Conservation (phyloP, 2,113 vertebrate species). For the Martes martes region DNA sequence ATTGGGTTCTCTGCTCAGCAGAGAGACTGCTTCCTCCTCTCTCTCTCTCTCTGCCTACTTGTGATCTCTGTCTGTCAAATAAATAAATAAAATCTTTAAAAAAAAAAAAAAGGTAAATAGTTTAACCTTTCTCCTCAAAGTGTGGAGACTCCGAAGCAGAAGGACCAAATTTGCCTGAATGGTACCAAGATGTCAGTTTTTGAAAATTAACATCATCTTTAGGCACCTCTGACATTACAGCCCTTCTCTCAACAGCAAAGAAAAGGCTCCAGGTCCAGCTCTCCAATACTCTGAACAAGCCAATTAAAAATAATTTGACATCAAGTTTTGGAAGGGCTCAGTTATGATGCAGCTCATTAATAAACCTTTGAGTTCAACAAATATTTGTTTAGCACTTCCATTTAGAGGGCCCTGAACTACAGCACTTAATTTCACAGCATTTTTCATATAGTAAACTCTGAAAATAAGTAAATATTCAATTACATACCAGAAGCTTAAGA, state of each 20-base stretch:
- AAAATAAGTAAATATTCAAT: conserved; percentile 17
- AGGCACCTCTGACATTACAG: not conserved
- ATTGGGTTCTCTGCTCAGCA: too few relatives aligned
- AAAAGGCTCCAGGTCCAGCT: not conserved
- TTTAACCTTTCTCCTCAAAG: not conserved
- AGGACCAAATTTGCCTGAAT: not conserved
- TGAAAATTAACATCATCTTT: not conserved
- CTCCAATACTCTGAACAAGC: not conserved
- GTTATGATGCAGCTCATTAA: not conserved
- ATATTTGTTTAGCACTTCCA: not conserved
- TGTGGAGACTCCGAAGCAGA: not conserved
- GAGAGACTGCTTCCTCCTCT: too few relatives aligned
- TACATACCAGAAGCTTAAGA: not conserved
- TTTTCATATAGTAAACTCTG: not conserved
- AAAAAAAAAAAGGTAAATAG: not conserved
- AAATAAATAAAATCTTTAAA: not conserved
- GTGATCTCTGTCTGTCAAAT: too few relatives aligned
- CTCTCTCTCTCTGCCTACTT: too few relatives aligned
- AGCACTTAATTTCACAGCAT: conserved; percentile 6
- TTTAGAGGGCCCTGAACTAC: not conserved
- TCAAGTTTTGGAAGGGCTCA: not conserved
- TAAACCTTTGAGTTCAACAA: not conserved
- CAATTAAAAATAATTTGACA: conserved; percentile 10
- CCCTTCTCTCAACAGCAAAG: not conserved
- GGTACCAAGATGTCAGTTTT: not conserved